These are phyloP conservation scores for Manacus vitellinus DNA, from an alignment of 2,113 vertebrate species.

Conservation along the genomic window DNA sequence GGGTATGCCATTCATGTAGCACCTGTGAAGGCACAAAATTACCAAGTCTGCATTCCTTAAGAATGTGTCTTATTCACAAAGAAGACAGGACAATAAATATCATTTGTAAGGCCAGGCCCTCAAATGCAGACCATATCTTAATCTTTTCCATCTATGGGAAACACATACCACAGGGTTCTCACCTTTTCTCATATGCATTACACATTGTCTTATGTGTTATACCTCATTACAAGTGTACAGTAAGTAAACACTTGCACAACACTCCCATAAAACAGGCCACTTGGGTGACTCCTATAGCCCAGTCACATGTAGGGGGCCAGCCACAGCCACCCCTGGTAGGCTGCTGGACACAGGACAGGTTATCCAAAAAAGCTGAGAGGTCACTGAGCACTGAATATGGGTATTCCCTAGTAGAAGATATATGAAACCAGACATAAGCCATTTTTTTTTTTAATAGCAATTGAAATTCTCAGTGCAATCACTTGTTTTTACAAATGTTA, in stretches of 20 bases:
- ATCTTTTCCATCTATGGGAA: background rate
- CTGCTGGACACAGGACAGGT: background rate
- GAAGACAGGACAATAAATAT: rapidly evolving
- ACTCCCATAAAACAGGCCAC: rapidly evolving
- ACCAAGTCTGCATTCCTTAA: background rate
- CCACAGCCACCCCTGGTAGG: background rate
- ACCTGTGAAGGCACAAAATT: background rate
- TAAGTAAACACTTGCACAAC: background rate
- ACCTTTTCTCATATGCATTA: background rate
- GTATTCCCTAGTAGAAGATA: background rate
- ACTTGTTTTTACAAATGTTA: background rate
- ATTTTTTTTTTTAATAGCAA: background rate
- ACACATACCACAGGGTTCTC: background rate
- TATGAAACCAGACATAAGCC: background rate
- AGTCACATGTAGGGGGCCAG: rapidly evolving
- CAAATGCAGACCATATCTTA: background rate
- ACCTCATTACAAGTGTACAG: background rate
- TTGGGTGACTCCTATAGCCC: background rate
- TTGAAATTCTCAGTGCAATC: background rate
- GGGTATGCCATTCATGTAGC: background rate
- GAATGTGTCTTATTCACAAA: background rate
- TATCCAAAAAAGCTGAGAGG: background rate
- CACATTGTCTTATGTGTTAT: background rate
- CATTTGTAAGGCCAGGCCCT: background rate
- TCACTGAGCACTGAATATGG: background rate